Base-by-base conservation (phyloP, 2,888 invertebrate genomes). In the Philhelius pedissequus region DNA sequence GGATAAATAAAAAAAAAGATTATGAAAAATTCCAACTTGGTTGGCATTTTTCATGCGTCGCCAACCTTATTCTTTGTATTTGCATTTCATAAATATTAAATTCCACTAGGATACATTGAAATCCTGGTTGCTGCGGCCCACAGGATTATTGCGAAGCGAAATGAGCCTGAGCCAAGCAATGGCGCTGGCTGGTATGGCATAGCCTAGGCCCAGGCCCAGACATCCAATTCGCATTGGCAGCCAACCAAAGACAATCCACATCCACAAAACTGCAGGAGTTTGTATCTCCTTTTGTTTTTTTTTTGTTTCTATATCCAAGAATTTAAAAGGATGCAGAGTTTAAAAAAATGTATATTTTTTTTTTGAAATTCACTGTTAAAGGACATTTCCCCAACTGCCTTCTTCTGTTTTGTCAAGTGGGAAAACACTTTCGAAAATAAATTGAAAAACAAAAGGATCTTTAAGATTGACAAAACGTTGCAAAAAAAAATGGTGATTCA, bases 21-120 rank as follows among this genome's bases (percentile, higher is more conserved):
- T 5, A 56, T 32, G 78, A 74, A 78, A 79, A 75, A 79, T 73
- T 83, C 83, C 73, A 84, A 80, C 64, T 76, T 84, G 52, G 52
- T 75, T 66, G 75, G 66, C 75, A 84, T 79, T 84, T 66, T 84
- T 76, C 84, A 80, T 84, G 70, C 80, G 84, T 84, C 84, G 76
- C 75, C 80, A 76, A 80, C 70, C 80, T 70, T 80, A 80, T 80
- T 80, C 75, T 50, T 75, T 80, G 80, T 80, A 84, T 84, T 84
- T 84, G 84, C 84, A 84, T 84, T 84, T 84, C 84, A 80, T 84
- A 84, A 84, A 84, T 84, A 84, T 84, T 84, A 84, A 84, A 84
- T 84, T 84, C 80, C 75, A 71, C 80, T 35, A 71, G 75, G 70
- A 76, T 80, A 76, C 80, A 80, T 60, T 76, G 45, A 64, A 69